These are phyloP conservation scores for Candidula unifasciata DNA, from an alignment of 2,888 invertebrate genomes.

Conservation along the genomic window DNA sequence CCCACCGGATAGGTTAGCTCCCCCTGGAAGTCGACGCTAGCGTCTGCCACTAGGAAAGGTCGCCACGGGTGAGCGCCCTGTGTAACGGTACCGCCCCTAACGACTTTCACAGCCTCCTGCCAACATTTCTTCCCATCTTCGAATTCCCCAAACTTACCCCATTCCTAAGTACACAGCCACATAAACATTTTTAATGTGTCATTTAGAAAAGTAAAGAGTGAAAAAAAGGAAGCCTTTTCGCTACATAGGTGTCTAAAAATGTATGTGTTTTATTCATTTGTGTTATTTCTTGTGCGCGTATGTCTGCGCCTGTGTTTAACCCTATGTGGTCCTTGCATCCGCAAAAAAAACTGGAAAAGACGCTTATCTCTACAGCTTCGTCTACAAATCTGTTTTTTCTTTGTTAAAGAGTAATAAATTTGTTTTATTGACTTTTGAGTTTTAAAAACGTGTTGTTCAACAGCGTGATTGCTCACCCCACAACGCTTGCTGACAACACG, in stretches of 20 bases:
- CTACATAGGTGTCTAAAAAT: not conserved
- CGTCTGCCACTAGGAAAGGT: constrained; percentile 12
- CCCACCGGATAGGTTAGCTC: not conserved
- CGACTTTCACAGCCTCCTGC: constrained; percentile 25
- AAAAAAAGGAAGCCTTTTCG: not conserved
- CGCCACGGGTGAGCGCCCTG: constrained; percentile 33
- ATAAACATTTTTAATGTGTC: constrained; percentile 2
- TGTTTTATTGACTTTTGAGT: no score
- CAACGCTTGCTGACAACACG: no score
- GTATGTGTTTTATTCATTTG: not conserved
- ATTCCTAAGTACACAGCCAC: not conserved
- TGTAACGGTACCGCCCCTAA: constrained; percentile 42
- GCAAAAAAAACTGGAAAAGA: no score
- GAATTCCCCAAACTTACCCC: not conserved
- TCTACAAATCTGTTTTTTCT: no score
- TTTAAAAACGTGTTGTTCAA: no score
- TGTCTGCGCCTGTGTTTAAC: not conserved
- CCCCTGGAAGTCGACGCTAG: constrained; percentile 13
- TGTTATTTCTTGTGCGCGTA: not conserved
- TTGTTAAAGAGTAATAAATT: no score
- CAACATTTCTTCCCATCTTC: constrained; percentile 26
- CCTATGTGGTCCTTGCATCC: no score
- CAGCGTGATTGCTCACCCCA: no score
- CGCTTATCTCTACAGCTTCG: no score
- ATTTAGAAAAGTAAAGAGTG: not conserved